Conservation (phyloP, 1,140 invertebrate species). For the Philaenus spumarius region DNA sequence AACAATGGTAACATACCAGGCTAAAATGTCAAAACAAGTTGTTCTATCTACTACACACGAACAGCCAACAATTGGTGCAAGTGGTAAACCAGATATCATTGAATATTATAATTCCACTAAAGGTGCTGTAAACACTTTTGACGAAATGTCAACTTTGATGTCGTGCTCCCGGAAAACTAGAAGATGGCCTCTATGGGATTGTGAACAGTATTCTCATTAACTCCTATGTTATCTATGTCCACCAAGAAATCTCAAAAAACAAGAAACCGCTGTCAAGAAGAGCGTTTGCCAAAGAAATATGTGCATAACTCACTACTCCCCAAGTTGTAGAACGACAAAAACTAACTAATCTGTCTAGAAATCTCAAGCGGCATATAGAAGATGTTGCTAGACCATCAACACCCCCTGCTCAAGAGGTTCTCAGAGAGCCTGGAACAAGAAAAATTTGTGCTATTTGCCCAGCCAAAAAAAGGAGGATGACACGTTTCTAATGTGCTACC, state of each 20-base stretch:
- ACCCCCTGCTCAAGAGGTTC: background rate
- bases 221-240: constrained; percentile 16
- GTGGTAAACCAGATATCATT: constrained; percentile 31
- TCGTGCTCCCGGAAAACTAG: too few relatives aligned
- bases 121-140: constrained; percentile 32
- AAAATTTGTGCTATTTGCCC: constrained; percentile 1
- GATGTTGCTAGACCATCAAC: background rate
- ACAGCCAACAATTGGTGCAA: constrained; percentile 16
- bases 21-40: constrained; percentile 32
- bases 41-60: constrained; percentile 31
- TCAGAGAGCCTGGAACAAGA: background rate
- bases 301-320: background rate
- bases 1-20: constrained; percentile 32
- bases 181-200: constrained; percentile 31
- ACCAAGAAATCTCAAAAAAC: background rate
- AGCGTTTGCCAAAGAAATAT: background rate
- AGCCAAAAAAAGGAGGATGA: constrained; percentile 7
- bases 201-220: constrained; percentile 28
- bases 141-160: constrained; percentile 31
- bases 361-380: background rate
- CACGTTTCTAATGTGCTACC: background rate
- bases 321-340: background rate
- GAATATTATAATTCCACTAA: constrained; percentile 33
- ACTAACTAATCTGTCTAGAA: background rate
- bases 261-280: background rate